Base-by-base conservation (phyloP, 2,113 vertebrate species). In the Tenebrosternarchus preto region DNA sequence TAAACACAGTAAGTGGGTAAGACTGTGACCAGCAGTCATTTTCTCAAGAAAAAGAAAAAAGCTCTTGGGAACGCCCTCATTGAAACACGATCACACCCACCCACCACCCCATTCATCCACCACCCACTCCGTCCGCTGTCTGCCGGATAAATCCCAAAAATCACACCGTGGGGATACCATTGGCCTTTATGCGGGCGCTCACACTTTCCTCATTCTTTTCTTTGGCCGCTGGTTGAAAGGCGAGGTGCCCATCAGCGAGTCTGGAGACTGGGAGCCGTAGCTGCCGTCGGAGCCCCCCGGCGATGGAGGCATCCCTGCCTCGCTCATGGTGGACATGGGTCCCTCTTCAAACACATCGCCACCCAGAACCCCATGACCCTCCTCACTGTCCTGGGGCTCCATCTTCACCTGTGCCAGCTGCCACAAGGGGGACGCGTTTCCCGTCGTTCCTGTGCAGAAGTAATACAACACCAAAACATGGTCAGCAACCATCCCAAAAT, bases 301-400 rank as follows among this genome's bases (percentile, higher is more conserved):
- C 2, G 97, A 98, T 22, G 94, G 94, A 0, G 94, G 94, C 87
- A 97, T 95, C 4, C 95, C 97, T 0, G 96, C 94, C 87, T 98
- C 98, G 0, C 96, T 99, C 93, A 99, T 98, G 67, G 95, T 96
- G 11, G 98, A 99, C 98, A 99, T 98, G 0, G 98, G 97, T 2
- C 88, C 90, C 1, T 98, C 98, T 85, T 99, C 98, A 2, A 99
- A 99, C 73, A 98, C 96, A 5, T 98, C 97, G 0, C 94, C 94
- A 12, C 95, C 94, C 72, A 98, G 87, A 78, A 96, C 95, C 0
- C 93, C 92, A 0, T 98, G 96, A 22, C 92, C 90, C 74, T 98
- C 98, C 57, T 99, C 97, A 0, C 89, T 93, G 6, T 99, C 98
- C 81, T 97, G 97, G 0, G 97, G 97, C 82, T 99, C 98, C 93